These are phyloP conservation scores for Sinocyclocheilus grahami DNA, from an alignment of 2,113 vertebrate species.

Conservation along the genomic window DNA sequence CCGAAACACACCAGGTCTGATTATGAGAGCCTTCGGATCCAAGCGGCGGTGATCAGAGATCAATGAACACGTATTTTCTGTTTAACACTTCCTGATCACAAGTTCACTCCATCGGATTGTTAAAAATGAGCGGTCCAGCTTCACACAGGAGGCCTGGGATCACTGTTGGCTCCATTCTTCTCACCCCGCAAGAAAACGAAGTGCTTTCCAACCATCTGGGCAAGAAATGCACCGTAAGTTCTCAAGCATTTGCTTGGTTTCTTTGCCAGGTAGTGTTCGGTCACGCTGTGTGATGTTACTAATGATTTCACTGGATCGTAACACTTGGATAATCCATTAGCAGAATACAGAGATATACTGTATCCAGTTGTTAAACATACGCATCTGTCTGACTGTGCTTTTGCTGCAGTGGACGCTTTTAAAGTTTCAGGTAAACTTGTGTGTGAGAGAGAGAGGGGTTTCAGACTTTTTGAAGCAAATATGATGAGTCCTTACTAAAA, in stretches of 20 bases:
- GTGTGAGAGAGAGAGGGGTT: not conserved
- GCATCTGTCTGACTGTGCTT: not conserved
- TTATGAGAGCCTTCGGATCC: constrained; percentile 60
- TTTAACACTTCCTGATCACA: constrained; percentile 58
- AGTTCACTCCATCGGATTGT: constrained; percentile 60
- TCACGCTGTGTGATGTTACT: not conserved
- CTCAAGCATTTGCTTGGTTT: constrained; percentile 42
- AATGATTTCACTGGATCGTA: not conserved
- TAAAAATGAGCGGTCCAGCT: constrained; percentile 83
- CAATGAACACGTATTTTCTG: constrained; percentile 67
- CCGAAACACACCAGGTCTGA: constrained; percentile 4
- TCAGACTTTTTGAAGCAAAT: not conserved
- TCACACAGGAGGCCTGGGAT: constrained; percentile 74
- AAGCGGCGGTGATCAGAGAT: constrained; percentile 72
- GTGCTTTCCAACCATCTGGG: constrained; percentile 85
- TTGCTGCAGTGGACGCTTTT: not conserved
- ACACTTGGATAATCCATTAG: too few relatives aligned
- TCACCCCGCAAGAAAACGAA: constrained; percentile 89
- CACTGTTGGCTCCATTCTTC: constrained; percentile 82
- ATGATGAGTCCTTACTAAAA: not conserved
- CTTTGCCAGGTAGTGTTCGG: constrained; percentile 23
- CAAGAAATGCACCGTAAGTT: constrained; percentile 94
- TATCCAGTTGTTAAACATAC: not conserved
- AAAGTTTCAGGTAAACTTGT: not conserved
- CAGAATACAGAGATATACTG: not conserved